A percentile compares a stretch with the other conserved stretches of the same genome.
Conservation (phyloP, 2,797 vertebrate genomes). For the Adelosebastes latens region DNA sequence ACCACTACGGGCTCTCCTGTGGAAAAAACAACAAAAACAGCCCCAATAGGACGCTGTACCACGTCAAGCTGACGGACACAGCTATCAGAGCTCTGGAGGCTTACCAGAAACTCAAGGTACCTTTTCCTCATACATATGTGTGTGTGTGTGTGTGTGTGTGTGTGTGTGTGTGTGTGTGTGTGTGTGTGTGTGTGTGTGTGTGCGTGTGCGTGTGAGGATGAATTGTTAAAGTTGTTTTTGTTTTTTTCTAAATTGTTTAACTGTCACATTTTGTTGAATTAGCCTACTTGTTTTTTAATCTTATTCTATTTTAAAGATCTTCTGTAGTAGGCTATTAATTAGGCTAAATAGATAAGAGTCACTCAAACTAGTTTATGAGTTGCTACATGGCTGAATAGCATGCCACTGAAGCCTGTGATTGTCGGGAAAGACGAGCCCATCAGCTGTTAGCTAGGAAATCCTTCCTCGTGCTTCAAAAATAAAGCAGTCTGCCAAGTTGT, state of each 20-base stretch:
- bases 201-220: not conserved
- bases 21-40: conserved; percentile 69
- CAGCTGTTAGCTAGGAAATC: conserved; percentile 60
- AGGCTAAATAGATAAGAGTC: not conserved
- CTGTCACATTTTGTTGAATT: not conserved
- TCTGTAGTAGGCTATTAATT: not conserved
- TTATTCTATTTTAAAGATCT: not conserved
- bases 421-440: conserved; percentile 47
- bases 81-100: conserved; percentile 86
- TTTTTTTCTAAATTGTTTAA: not conserved
- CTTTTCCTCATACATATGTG: not conserved
- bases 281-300: not conserved
- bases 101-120: conserved; percentile 86
- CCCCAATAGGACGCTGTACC: conserved; percentile 81
- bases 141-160: too few relatives aligned
- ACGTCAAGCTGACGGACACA: conserved; percentile 87
- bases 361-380: conserved; percentile 24
- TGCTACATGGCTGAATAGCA: conserved; percentile 2
- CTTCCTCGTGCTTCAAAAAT: conserved; percentile 23
- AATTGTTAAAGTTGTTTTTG: conserved; percentile 53
- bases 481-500: conserved; percentile 29
- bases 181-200: not conserved
- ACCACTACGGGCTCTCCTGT: conserved; percentile 82
- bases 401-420: conserved; percentile 40
- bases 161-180: too few relatives aligned